A percentile compares a stretch with the other conserved stretches of the same genome.
These are phyloP conservation scores for Tyto alba DNA, from an alignment of 2,113 vertebrate species.

Conservation along the genomic window DNA sequence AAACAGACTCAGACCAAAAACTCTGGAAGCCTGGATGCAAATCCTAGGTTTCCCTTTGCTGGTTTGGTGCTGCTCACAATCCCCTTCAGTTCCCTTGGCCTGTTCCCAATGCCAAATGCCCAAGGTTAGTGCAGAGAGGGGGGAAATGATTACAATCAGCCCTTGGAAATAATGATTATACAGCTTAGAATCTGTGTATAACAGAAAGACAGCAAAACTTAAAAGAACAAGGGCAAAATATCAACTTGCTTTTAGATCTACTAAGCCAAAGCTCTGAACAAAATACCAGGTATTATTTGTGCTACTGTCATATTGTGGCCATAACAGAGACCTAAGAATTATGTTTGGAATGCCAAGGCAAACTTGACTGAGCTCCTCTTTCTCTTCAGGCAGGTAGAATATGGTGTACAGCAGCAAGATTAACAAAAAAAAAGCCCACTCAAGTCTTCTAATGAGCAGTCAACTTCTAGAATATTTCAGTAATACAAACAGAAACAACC, in stretches of 20 bases:
- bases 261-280: not conserved
- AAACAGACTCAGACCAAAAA: not conserved
- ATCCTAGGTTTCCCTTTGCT: not conserved
- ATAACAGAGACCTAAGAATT: not conserved
- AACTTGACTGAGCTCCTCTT: not conserved
- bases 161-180: not conserved
- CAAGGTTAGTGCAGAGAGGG: not conserved
- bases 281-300: not conserved
- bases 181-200: fast-evolving
- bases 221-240: not conserved
- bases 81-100: not conserved
- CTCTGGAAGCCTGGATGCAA: not conserved
- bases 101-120: not conserved
- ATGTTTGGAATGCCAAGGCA: not conserved
- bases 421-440: not conserved
- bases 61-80: not conserved
- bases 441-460: not conserved
- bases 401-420: not conserved
- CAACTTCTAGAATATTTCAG: not conserved
- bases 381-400: not conserved
- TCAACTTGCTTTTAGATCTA: not conserved
- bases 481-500: not conserved
- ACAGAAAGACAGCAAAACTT: not conserved
- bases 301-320: not conserved
- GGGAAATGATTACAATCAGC: not conserved